Evolutionary conservation across 2,113 vertebrate species (phyloP), one percentile per base, ranked within the genome.

Genomic region (Burhinus bistriatus): DNA sequence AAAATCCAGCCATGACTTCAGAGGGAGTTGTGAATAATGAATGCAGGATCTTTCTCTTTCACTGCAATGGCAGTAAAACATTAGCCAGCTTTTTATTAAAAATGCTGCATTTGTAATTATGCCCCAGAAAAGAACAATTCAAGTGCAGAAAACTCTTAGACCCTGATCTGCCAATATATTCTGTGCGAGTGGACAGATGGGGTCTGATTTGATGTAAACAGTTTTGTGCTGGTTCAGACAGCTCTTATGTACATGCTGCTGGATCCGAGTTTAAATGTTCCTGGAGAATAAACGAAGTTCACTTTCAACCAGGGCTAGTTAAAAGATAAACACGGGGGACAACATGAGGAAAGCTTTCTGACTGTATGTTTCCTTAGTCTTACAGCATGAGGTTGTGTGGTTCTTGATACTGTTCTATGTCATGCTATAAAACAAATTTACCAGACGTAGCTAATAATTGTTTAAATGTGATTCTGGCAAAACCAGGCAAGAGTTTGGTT

Each of bases 1-100:
- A 95, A 93, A 97, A 95, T 52, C 20, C 70, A 83, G 75, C 78
- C 64, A 14, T 9, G 55, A 94, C 70, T 95, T 95, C 66, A 77
- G 76, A 95, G 93, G 8, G 78, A 77, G 51, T 4, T 90, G 75
- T 95, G 91, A 96, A 87, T 93, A 94, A 95, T 94, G 85, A 87
- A 94, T 89, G 77, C 77, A 21, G 61, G 44, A 83, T 93, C 75
- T 87, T 95, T 93, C 36, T 94, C 58, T 83, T 68, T 57, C 47
- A 11, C 29, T 87, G 75, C 45, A 83, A 62, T 7, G 57, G 42
- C 93, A 80, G n/a, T 42, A 44, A 78, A 94, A 64, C 58, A 55
- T 90, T 42, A 62, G 29, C 54, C 45, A 76, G 54, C 55, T 71
- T 93, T 78, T 95, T 88, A 93, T 85, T 75, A 94, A 78, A 93